Percentiles rank a stretch among this genome's conserved stretches.
Evolutionary conservation across 2,113 vertebrate species (phyloP).

Genomic region (Canis aureus): DNA sequence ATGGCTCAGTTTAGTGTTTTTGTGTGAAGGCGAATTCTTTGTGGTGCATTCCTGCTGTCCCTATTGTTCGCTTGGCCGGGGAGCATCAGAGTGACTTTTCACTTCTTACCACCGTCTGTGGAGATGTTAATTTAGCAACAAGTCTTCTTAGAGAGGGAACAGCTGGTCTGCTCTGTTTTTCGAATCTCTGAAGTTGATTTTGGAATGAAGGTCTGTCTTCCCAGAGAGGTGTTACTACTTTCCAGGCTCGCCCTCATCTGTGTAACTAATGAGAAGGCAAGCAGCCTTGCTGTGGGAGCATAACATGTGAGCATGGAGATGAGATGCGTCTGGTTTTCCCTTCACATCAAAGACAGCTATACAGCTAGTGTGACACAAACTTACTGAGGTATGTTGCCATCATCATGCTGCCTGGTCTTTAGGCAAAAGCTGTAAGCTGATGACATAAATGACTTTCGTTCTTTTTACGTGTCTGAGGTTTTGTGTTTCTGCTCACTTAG

Average conservation of each 20-base stretch:
- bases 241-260: neutral
- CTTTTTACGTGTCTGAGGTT: neutral
- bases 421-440: neutral
- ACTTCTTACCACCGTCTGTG: neutral
- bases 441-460: neutral
- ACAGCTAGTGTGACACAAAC: neutral
- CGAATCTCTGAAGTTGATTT: slow-evolving; percentile 14
- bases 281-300: neutral
- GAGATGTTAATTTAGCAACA: neutral
- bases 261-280: neutral
- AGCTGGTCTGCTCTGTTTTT: slow-evolving; percentile 11
- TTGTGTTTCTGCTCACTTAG: neutral
- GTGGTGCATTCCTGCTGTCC: neutral
- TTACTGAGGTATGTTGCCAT: neutral
- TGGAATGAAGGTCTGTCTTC: slow-evolving; percentile 64
- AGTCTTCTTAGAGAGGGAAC: neutral
- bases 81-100: neutral
- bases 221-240: neutral
- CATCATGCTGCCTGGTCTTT: neutral
- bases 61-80: neutral
- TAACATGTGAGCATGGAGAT: neutral
- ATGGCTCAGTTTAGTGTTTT: neutral
- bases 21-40: too few species aligned
- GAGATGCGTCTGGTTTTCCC: neutral
- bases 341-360: neutral